Evolutionary conservation across 2,797 vertebrate species (phyloP).

Genomic region (Sebastes melanostomus): DNA sequence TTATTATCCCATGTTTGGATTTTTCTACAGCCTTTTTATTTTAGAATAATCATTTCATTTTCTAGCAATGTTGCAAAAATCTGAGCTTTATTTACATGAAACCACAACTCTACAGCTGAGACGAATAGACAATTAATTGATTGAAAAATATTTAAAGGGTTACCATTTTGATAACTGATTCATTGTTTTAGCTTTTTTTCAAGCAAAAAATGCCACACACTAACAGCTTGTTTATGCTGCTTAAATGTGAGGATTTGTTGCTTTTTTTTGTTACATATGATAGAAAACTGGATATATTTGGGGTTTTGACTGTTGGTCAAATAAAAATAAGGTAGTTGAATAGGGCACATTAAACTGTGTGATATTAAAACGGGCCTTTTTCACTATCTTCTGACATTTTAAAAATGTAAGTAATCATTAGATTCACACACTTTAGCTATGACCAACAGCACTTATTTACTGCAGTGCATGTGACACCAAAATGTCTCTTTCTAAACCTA

Average conservation of each 20-base stretch:
- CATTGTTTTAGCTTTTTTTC: neutral
- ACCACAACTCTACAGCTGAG: neutral
- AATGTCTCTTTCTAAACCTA: too few relatives aligned
- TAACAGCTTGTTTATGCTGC: neutral
- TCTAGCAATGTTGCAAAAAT: neutral
- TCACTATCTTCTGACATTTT: too few relatives aligned
- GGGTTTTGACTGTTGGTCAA: neutral
- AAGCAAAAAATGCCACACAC: neutral
- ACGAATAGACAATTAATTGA: neutral
- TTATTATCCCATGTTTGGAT: neutral
- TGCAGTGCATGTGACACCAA: too few relatives aligned
- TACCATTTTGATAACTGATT: neutral
- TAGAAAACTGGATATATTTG: neutral
- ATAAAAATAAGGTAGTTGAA: neutral
- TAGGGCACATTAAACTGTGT: too few relatives aligned
- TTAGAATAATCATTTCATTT: neutral
- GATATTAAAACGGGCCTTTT: too few relatives aligned
- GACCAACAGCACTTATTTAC: too few relatives aligned
- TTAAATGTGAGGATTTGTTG: neutral
- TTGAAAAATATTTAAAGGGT: neutral
- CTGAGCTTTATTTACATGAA: neutral
- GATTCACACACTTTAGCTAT: too few relatives aligned
- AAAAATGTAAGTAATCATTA: too few relatives aligned
- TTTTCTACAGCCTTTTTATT: neutral
- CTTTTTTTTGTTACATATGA: neutral